These are phyloP conservation scores for Phataginus tricuspis DNA, from an alignment of 2,797 vertebrate species.

Conservation along the genomic window DNA sequence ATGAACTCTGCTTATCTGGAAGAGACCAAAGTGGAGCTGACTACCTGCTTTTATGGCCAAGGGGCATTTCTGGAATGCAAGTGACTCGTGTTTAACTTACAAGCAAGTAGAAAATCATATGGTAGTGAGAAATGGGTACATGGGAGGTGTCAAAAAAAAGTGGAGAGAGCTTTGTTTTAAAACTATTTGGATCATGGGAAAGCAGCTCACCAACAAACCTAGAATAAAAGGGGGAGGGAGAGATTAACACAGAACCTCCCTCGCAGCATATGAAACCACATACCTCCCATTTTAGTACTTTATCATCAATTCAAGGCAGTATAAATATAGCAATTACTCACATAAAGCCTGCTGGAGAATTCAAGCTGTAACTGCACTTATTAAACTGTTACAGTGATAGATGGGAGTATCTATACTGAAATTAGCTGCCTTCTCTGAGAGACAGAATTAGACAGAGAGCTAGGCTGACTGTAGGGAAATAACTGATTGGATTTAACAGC, in stretches of 20 bases:
- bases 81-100: neutral
- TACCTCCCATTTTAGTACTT: neutral
- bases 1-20: slow-evolving; percentile 41
- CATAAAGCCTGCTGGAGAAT: neutral
- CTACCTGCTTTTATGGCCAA: neutral
- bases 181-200: neutral
- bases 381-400: neutral
- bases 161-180: slow-evolving; percentile 19
- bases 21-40: neutral
- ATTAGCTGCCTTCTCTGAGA: neutral
- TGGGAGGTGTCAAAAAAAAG: neutral
- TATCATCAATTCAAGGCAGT: slow-evolving; percentile 17
- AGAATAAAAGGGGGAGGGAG: neutral
- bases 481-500: neutral
- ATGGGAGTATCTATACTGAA: neutral
- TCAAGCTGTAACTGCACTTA: neutral
- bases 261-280: neutral
- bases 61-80: slow-evolving; percentile 57
- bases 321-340: neutral
- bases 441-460: neutral
- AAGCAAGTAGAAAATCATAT: slow-evolving; percentile 15
- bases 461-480: neutral
- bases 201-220: neutral
- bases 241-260: neutral
- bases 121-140: neutral